Conservation (phyloP, 1,140 invertebrate species). For the Chlorops oryzae region DNA sequence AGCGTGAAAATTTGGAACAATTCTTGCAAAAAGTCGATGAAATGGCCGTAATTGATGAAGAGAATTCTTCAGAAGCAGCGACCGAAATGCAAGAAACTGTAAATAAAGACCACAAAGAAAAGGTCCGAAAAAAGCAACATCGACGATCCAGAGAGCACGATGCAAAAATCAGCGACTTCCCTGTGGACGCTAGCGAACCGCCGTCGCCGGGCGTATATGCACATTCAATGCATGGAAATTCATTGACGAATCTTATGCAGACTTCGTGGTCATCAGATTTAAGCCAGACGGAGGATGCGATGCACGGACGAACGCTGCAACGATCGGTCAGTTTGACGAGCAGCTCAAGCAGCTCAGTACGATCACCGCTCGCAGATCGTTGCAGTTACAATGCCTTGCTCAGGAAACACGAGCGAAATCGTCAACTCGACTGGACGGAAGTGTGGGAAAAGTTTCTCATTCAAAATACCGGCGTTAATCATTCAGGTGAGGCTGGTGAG, state of each 20-base stretch:
- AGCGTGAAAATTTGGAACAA: constrained; percentile 35
- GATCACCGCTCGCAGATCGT: constrained; percentile 27
- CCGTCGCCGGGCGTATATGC: not conserved
- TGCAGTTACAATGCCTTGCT: constrained; percentile 42
- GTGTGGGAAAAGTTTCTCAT: constrained; percentile 29
- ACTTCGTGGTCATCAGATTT: constrained; percentile 40
- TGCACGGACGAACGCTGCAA: constrained; percentile 23
- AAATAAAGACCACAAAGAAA: constrained; percentile 15
- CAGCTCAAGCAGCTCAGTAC: constrained; percentile 18
- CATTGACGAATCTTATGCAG: constrained; percentile 39
- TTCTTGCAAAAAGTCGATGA: constrained; percentile 41
- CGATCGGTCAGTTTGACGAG: constrained; percentile 37
- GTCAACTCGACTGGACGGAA: constrained; percentile 35
- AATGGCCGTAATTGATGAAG: constrained; percentile 35
- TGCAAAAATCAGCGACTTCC: not conserved
- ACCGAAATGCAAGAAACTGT: not conserved
- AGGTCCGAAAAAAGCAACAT: constrained; percentile 8
- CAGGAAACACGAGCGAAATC: constrained; percentile 51
- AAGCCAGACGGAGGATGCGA: constrained; percentile 8
- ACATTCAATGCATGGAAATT: constrained; percentile 25
- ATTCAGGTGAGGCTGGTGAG: constrained; percentile 49
- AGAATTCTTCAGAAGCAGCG: not conserved
- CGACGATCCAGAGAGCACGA: constrained; percentile 16
- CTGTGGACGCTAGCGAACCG: too few relatives aligned
- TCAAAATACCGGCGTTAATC: constrained; percentile 18